Evolutionary conservation across 2,113 vertebrate species (phyloP).

Genomic region (Tiliqua scincoides): DNA sequence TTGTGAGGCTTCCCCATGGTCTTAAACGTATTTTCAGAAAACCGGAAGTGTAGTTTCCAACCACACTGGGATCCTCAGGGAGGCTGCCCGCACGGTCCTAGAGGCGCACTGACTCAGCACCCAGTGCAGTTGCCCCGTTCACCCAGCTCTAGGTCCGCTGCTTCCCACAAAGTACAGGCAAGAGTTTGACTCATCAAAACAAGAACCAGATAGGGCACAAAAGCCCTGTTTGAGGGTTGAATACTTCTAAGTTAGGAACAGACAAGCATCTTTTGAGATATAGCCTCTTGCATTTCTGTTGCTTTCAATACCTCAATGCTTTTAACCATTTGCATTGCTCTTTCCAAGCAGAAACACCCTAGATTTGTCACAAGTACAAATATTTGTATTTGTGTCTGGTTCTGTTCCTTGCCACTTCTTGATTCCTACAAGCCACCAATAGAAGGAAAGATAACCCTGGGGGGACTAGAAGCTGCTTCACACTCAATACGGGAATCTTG

Average conservation of each 20-base stretch:
- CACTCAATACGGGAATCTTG: background rate
- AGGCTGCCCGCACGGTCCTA: no score
- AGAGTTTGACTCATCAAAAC: background rate
- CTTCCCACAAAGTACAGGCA: background rate
- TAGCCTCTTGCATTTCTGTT: background rate
- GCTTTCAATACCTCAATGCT: no score
- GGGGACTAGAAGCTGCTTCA: background rate
- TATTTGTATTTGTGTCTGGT: no score
- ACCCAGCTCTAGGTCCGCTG: no score
- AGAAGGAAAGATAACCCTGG: background rate
- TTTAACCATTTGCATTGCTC: background rate
- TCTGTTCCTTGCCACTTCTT: background rate
- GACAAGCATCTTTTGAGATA: no score
- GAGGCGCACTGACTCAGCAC: no score
- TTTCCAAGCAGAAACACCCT: background rate
- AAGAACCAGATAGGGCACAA: background rate
- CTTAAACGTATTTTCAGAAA: no score
- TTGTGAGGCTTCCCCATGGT: no score
- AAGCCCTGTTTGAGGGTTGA: background rate
- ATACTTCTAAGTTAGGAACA: no score
- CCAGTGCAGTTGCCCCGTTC: no score
- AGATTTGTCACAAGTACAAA: background rate
- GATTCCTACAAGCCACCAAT: background rate
- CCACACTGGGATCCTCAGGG: no score
- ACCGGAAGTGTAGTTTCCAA: no score